Percentiles rank a stretch among this genome's conserved stretches.
phyloP scores from a whole-genome alignment of 2,113 vertebrate species.

The Percina caprodes region DNA sequence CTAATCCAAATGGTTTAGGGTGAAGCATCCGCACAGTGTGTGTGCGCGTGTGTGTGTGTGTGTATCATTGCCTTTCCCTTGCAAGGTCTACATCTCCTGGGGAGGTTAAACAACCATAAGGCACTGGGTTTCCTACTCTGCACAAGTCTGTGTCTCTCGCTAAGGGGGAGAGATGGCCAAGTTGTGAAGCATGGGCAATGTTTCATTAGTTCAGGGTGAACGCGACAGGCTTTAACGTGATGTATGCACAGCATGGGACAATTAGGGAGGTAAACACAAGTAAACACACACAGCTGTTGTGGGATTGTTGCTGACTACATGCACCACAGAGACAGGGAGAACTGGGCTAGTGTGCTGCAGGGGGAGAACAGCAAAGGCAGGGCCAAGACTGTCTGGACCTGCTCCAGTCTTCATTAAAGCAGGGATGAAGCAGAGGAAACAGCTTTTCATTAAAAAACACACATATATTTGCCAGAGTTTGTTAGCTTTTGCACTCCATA shows the following conservation, averaged over 20 bases:
- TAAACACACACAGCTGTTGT: slow-evolving; percentile 82
- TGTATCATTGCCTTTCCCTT: not conserved
- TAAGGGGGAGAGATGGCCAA: slow-evolving; percentile 23
- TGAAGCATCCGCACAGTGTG: slow-evolving; percentile 5
- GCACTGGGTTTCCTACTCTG: slow-evolving; percentile 16
- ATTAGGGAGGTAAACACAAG: slow-evolving; percentile 79
- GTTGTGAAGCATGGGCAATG: slow-evolving; percentile 45
- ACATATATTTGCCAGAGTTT: not conserved
- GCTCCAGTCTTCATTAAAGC: slow-evolving; percentile 63
- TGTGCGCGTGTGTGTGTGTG: not conserved
- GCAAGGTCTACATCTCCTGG: slow-evolving; percentile 34
- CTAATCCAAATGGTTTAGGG: slow-evolving; percentile 9
- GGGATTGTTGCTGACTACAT: slow-evolving; percentile 60
- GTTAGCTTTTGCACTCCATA: not conserved
- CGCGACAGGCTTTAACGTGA: slow-evolving; percentile 61
- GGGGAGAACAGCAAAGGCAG: slow-evolving; percentile 35
- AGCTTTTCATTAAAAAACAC: not conserved
- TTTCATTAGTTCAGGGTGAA: slow-evolving; percentile 77
- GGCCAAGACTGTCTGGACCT: slow-evolving; percentile 57
- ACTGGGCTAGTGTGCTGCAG: slow-evolving; percentile 49
- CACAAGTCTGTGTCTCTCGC: slow-evolving; percentile 38
- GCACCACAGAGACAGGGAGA: slow-evolving; percentile 37
- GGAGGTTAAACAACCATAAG: slow-evolving; percentile 47
- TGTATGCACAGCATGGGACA: slow-evolving; percentile 71
- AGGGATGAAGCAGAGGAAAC: not conserved